Conservation (phyloP, 2,888 invertebrate genomes). For the Ectropis crepuscularia region DNA sequence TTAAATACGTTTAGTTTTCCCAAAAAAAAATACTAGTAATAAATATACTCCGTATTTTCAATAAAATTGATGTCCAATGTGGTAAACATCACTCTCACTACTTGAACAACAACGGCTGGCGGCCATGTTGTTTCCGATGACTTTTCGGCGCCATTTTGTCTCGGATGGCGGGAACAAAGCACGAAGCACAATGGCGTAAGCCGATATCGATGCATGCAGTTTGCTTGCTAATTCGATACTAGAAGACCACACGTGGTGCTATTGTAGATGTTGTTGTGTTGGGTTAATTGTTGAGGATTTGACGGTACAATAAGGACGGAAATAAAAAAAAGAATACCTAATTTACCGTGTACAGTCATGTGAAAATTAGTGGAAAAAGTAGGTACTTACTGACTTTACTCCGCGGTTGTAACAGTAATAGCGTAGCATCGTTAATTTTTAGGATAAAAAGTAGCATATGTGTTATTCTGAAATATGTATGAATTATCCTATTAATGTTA, state of each 20-base stretch:
- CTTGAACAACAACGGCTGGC: constrained; percentile 45
- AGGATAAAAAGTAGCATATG: too few species aligned
- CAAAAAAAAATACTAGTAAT: too few species aligned
- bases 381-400: too few species aligned
- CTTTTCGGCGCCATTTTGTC: constrained; percentile 59
- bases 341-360: too few species aligned
- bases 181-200: constrained; percentile 41
- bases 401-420: too few species aligned
- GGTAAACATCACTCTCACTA: constrained; percentile 8
- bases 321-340: too few species aligned
- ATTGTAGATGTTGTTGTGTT: constrained; percentile 19
- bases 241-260: constrained; percentile 37
- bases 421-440: too few species aligned
- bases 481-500: too few species aligned
- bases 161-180: constrained; percentile 65
- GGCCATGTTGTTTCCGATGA: constrained; percentile 74
- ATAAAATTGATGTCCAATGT: constrained; percentile 5
- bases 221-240: constrained; percentile 30
- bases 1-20: too few species aligned
- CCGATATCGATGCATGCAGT: constrained; percentile 36
- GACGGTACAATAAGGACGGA: neutral
- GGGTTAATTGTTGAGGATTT: constrained; percentile 6
- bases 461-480: too few species aligned
- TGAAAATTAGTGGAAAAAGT: too few species aligned
- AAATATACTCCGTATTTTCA: neutral